Evolutionary conservation across 2,797 vertebrate species (phyloP).

Genomic region (Mus spretus): DNA sequence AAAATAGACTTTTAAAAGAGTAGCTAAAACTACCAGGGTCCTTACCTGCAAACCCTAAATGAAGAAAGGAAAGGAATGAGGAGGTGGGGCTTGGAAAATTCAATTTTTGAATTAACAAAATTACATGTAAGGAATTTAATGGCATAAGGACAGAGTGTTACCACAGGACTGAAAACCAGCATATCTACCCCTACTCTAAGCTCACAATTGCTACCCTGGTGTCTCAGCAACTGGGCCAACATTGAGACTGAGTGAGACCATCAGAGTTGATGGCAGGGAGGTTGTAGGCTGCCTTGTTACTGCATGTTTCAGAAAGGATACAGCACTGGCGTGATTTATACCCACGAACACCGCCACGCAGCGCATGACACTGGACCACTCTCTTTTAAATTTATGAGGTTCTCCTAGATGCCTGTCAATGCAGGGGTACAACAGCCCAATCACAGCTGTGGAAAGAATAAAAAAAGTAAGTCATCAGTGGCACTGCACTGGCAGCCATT

Average conservation of each 20-base stretch:
- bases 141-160: neutral
- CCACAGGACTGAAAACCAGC: neutral
- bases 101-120: slow-evolving; percentile 13
- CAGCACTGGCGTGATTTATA: slow-evolving; percentile 98
- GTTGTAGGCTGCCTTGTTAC: slow-evolving; percentile 70
- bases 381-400: slow-evolving; percentile 98
- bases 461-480: slow-evolving; percentile 81
- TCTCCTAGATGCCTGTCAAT: slow-evolving; percentile 96
- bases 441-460: slow-evolving; percentile 90
- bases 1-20: neutral
- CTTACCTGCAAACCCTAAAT: slow-evolving; percentile 45
- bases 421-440: slow-evolving; percentile 97
- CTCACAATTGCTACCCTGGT: neutral
- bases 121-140: slow-evolving; percentile 9
- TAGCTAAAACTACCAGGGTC: slow-evolving; percentile 20
- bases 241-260: slow-evolving; percentile 31
- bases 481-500: slow-evolving; percentile 53
- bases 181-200: neutral
- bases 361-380: slow-evolving; percentile 99
- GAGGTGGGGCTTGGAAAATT: slow-evolving; percentile 12
- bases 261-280: slow-evolving; percentile 62
- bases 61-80: neutral
- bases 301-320: slow-evolving; percentile 92
- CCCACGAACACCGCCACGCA: slow-evolving; percentile 98
- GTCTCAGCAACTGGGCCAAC: neutral